Evolutionary conservation across 2,888 invertebrate species (phyloP).

Genomic region (Apodemia zela): DNA sequence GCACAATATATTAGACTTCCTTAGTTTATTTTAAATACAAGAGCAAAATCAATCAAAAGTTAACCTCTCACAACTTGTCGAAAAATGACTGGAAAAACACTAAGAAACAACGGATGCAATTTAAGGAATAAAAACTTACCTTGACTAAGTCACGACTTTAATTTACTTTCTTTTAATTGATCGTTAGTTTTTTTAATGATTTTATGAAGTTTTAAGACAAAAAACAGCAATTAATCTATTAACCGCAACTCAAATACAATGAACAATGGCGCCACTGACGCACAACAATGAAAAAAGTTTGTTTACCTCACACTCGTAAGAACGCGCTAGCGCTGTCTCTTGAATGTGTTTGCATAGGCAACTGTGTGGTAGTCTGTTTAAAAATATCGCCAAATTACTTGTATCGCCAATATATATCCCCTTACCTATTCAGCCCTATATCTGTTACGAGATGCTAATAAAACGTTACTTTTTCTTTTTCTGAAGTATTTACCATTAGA

Average conservation of each 20-base stretch:
- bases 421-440: no score
- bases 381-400: neutral
- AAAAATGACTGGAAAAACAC: neutral
- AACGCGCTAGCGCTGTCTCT: neutral
- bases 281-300: neutral
- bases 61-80: neutral
- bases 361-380: neutral
- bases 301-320: neutral
- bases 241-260: neutral
- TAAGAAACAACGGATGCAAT: neutral
- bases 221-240: neutral
- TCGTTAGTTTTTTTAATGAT: neutral
- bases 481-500: neutral
- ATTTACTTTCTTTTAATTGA: neutral
- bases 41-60: neutral
- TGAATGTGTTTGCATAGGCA: neutral
- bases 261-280: neutral
- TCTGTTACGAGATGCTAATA: neutral
- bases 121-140: conserved; percentile 1
- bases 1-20: neutral
- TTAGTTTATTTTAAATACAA: neutral
- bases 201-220: neutral
- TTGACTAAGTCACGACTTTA: neutral
- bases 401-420: neutral
- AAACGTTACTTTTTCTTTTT: neutral